phyloP scores from a whole-genome alignment of 1,140 invertebrate species.

The Tachypleus tridentatus region DNA sequence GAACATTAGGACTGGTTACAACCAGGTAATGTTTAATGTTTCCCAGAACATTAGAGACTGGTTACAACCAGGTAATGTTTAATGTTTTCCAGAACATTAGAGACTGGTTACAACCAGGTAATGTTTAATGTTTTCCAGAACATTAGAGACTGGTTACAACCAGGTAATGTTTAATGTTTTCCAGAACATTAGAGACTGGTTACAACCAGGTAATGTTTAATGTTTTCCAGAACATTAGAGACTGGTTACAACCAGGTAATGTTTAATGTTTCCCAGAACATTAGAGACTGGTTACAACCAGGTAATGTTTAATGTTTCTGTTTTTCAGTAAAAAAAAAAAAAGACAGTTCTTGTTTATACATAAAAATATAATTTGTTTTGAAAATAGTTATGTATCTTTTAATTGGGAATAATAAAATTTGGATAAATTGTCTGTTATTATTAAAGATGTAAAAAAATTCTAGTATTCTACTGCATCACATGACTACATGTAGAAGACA shows the following conservation, averaged over 20 bases:
- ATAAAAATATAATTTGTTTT: no score
- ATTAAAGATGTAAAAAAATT: no score
- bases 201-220: constrained; percentile 60
- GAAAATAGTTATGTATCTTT: no score
- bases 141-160: constrained; percentile 83
- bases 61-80: constrained; percentile 60
- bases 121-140: constrained; percentile 62
- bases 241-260: constrained; percentile 73
- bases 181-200: constrained; percentile 81
- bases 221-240: constrained; percentile 81
- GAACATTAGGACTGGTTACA: constrained; percentile 85
- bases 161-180: constrained; percentile 57
- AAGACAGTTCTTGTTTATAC: no score
- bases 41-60: constrained; percentile 83
- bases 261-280: constrained; percentile 64
- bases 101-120: constrained; percentile 78
- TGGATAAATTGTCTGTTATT: no score
- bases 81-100: constrained; percentile 82
- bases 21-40: constrained; percentile 53
- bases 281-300: constrained; percentile 83
- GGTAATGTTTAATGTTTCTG: constrained; percentile 32
- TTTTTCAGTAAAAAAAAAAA: no score
- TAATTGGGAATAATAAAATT: no score
- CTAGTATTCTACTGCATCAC: no score
- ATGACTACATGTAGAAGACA: no score